A percentile compares a stretch with the other conserved stretches of the same genome.
Conservation (phyloP, 1,140 invertebrate species). For the Pteromalus puparum region DNA sequence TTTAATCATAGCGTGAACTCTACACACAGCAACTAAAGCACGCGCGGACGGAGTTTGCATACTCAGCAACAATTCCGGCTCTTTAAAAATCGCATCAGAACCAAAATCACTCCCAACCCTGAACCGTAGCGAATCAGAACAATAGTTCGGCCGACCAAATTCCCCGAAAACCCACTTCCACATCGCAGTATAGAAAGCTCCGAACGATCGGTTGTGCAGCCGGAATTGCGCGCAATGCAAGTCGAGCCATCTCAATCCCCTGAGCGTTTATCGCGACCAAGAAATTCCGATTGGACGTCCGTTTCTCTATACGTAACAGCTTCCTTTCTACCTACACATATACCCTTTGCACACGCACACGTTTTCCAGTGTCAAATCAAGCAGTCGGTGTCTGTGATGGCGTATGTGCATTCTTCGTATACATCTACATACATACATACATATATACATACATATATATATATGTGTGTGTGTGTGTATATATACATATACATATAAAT, state of each 20-base stretch:
- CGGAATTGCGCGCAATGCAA: background rate
- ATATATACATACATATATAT: too few species aligned
- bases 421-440: too few species aligned
- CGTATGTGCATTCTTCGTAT: too few species aligned
- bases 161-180: background rate
- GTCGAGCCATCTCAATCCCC: background rate
- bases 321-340: background rate
- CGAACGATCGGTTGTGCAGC: background rate
- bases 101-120: too few species aligned
- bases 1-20: slow-evolving; percentile 19
- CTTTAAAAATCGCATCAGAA: too few species aligned
- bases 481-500: too few species aligned
- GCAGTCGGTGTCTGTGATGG: background rate
- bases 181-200: too few species aligned
- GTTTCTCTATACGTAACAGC: background rate
- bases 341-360: background rate
- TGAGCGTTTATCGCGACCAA: background rate
- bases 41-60: too few species aligned
- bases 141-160: background rate
- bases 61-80: too few species aligned
- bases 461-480: too few species aligned
- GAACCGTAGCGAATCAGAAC: too few species aligned
- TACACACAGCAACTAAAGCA: too few species aligned
- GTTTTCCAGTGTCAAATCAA: slow-evolving; percentile 14
- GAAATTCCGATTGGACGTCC: background rate